Base-by-base conservation (phyloP, 2,113 vertebrate species). In the Nestor notabilis region DNA sequence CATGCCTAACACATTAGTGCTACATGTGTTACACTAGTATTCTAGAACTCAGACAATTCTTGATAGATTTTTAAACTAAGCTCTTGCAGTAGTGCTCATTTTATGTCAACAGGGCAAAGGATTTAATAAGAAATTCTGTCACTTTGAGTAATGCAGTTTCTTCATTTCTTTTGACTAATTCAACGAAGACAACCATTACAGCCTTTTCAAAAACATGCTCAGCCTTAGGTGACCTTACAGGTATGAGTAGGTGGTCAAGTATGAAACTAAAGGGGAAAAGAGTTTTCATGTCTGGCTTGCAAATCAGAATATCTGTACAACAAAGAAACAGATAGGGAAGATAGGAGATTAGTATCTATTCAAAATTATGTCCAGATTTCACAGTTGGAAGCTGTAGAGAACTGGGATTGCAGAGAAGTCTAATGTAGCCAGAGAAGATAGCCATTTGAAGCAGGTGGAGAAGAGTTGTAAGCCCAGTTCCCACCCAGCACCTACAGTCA, bases 61-160 rank as follows among this genome's bases (percentile, higher is more conserved):
- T 93, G 85, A 92, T 94, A 55, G 70, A 87, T 90, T 97, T 96
- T 55, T n/a, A 95, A 90, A 74, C 52, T 92, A 93, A 90, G 28
- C 24, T 91, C 75, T 63, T 82, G 52, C 47, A 71, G 39, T 52
- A 74, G 18, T 68, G 50, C 50, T 96, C 37, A 64, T 87, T 92
- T 95, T 82, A 47, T 74, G 61, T 89, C 85, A 96, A 60, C 58
- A 70, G 53, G 60, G 37, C 17, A 55, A 55, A 74, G 37, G 31
- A 87, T 87, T 86, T 92, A 89, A 72, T 86, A 93, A 87, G 83
- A 80, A 92, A 80, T 81, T 53, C 71, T 89, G 68, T 27, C 47
- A 85, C 16, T 85, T 95, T 89, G 71, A 89, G 49, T 90, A 79
- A 81, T 72, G 14, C 7, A 31, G 11, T 52, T 64, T 82, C 64